Percentiles rank a stretch among this genome's conserved stretches.
These are phyloP conservation scores for Falco peregrinus DNA, from an alignment of 2,797 vertebrate genomes.

Conservation along the genomic window DNA sequence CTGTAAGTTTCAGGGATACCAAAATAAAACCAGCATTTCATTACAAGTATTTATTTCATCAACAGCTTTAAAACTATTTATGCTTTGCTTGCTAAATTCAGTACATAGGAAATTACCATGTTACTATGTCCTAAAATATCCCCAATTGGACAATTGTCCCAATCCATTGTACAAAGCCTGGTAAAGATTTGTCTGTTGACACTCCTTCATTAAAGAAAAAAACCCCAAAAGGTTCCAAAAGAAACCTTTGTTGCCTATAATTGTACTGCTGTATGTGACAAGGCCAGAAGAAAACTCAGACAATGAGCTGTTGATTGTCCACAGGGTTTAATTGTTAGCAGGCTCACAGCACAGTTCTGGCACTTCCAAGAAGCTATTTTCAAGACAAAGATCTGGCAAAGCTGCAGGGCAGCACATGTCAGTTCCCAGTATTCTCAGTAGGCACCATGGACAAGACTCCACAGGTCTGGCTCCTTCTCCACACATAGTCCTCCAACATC, in stretches of 20 bases:
- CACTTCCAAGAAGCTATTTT: neutral
- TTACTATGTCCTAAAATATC: neutral
- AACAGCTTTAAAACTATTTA: neutral
- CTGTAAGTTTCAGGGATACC: neutral
- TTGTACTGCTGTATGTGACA: neutral
- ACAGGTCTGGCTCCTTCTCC: neutral
- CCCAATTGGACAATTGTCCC: neutral
- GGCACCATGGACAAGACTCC: neutral
- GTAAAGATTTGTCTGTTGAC: neutral
- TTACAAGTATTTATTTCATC: neutral
- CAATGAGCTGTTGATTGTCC: neutral
- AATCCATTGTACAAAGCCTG: neutral
- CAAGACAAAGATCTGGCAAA: neutral
- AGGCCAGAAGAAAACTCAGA: neutral
- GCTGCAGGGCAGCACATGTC: fast-evolving
- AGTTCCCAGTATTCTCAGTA: neutral
- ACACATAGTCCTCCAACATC: neutral
- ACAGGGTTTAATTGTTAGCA: neutral
- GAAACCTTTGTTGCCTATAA: neutral
- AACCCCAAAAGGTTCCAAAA: neutral
- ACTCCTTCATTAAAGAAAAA: neutral
- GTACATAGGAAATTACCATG: neutral
- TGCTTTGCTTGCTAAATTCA: neutral
- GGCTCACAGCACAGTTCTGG: neutral
- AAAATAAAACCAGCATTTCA: neutral